These are phyloP conservation scores for Trachymyrmex cornetzi DNA, from an alignment of 1,140 invertebrate genomes.

Conservation along the genomic window DNA sequence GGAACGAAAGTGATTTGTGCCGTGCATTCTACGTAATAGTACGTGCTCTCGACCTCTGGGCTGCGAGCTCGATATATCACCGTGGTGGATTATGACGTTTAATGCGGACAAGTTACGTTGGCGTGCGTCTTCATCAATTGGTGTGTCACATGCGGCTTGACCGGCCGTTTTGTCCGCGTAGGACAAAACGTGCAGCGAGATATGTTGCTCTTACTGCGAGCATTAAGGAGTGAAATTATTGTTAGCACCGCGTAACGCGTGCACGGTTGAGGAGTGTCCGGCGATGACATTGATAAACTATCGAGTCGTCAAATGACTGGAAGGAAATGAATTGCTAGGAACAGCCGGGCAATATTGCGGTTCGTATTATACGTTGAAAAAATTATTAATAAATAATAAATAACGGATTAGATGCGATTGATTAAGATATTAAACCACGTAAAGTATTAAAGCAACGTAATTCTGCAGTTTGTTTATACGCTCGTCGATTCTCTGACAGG, in stretches of 20 bases:
- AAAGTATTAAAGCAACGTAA: neutral
- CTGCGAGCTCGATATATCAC: conserved; percentile 65
- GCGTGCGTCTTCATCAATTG: conserved; percentile 73
- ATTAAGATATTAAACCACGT: neutral
- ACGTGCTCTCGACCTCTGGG: conserved; percentile 54
- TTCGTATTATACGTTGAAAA: neutral
- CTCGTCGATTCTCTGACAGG: neutral
- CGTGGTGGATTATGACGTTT: conserved; percentile 69
- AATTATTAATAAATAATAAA: neutral
- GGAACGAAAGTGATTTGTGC: conserved; percentile 71
- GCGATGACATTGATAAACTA: conserved; percentile 39
- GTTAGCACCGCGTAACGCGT: conserved; percentile 54
- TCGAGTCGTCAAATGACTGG: neutral
- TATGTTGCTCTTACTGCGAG: conserved; percentile 36
- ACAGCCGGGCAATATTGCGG: neutral
- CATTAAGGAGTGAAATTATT: conserved; percentile 69
- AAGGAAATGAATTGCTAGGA: neutral
- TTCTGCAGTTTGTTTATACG: neutral
- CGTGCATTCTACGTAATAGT: conserved; percentile 42
- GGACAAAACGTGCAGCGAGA: conserved; percentile 43
- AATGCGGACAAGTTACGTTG: conserved; percentile 69
- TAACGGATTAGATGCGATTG: neutral
- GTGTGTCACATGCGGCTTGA: conserved; percentile 41
- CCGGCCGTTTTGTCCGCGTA: conserved; percentile 7
- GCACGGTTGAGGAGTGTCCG: neutral